Evolutionary conservation across 2,888 invertebrate species (phyloP), one percentile per base, ranked within the genome.

Genomic region (Eupithecia abbreviata): DNA sequence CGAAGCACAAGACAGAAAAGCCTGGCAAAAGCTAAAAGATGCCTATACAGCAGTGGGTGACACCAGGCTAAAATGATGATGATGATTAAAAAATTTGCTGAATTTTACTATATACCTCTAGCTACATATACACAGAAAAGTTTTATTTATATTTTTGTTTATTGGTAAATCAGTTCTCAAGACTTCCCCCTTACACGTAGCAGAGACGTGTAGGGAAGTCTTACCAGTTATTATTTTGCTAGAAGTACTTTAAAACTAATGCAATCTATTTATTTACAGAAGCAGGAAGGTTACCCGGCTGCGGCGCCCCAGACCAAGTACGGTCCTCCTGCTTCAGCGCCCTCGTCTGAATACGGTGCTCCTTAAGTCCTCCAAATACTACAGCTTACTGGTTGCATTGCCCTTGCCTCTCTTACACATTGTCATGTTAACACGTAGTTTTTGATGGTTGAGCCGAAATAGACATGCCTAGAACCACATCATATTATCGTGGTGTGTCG

Each of bases 271-370:
- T 78, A 71, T 77, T 93, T 92, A 43, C 91, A 96, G 96, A 96
- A 96, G 91, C 95, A 96, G 91, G 96, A 95, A 90, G 96, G 96
- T 47, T 96, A 96, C 87, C 95, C 96, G 1, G 94, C 94, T 66
- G 95, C 92, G n/a, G 90, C 83, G 41, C 90, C 87, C 7, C 94
- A 92, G 7, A 88, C 90, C 42, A 89, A 94, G 82, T 95, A 95
- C 83, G 95, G 95, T 68, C 92, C 95, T 45, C 95, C 95, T 70
- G 93, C 94, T 67, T 91, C 93, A 47, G 93, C 92, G 69, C 95
- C 95, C 10, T 96, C 96, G 43, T 95, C 96, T 81, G 95, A 96
- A 86, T 96, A 96, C 88, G 96, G 96, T 66, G 96, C 96, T 58
- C 96, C 96, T 75, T 95, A 92, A 80, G 85, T 79, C 83, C 86